phyloP scores from a whole-genome alignment of 2,113 vertebrate species.

The Naja naja region DNA sequence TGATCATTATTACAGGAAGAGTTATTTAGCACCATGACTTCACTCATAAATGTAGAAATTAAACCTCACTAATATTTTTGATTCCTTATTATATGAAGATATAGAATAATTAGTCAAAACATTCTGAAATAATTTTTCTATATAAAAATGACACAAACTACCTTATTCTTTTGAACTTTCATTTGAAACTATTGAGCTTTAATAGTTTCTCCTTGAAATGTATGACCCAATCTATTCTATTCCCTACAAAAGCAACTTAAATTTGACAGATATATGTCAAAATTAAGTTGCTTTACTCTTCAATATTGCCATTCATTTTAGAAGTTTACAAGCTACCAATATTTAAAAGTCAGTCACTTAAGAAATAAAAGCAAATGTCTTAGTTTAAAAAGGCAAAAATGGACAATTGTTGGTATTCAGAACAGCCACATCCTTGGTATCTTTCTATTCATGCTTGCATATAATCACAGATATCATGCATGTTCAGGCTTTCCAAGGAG shows the following conservation, averaged over 20 bases:
- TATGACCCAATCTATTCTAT: background rate
- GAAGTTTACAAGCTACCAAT: background rate
- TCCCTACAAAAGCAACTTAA: background rate
- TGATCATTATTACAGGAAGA: background rate
- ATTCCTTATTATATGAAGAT: constrained; percentile 41
- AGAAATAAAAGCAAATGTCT: background rate
- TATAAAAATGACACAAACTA: constrained; percentile 24
- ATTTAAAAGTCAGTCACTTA: background rate
- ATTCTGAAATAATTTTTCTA: constrained; percentile 37
- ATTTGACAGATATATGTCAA: background rate
- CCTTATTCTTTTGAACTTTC: background rate
- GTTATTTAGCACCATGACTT: background rate
- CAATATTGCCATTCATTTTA: background rate
- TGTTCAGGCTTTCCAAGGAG: too few species aligned
- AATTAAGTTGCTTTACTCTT: background rate
- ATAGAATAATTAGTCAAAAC: constrained; percentile 34
- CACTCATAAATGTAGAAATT: constrained; percentile 18
- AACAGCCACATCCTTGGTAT: background rate
- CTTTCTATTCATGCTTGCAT: background rate
- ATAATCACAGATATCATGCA: background rate
- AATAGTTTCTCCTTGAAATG: background rate
- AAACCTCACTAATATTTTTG: constrained; percentile 53
- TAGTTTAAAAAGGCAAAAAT: background rate
- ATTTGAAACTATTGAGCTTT: background rate
- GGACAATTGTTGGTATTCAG: background rate